Percentiles rank a stretch among this genome's conserved stretches.
Evolutionary conservation across 2,797 vertebrate species (phyloP).

Genomic region (Capromys pilorides): DNA sequence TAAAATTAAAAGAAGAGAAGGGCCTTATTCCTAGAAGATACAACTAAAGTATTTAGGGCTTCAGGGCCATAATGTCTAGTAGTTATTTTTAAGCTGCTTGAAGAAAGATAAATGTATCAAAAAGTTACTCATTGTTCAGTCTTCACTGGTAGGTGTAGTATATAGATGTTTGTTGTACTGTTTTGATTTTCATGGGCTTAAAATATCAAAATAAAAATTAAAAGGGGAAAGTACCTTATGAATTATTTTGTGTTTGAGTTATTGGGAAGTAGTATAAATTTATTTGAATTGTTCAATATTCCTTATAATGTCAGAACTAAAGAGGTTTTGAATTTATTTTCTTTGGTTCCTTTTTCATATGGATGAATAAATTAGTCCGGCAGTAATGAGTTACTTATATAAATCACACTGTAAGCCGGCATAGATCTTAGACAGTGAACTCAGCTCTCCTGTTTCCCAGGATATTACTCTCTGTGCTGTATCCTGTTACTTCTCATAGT

Average conservation of each 20-base stretch:
- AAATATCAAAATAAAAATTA: slow-evolving; percentile 53
- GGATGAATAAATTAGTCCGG: not conserved
- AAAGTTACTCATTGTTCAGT: slow-evolving; percentile 36
- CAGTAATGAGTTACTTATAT: not conserved
- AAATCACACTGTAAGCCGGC: not conserved
- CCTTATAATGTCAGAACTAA: slow-evolving; percentile 1
- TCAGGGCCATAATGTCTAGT: not conserved
- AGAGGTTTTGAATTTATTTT: slow-evolving; percentile 31
- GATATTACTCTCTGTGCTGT: slow-evolving; percentile 2
- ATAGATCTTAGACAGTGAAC: not conserved
- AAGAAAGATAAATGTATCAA: slow-evolving; percentile 22
- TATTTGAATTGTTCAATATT: slow-evolving; percentile 30
- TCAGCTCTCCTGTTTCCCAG: slow-evolving; percentile 18
- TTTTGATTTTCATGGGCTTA: slow-evolving; percentile 19
- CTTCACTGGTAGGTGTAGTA: not conserved
- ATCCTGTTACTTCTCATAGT: not conserved
- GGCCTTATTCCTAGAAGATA: not conserved
- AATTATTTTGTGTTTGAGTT: slow-evolving; percentile 45
- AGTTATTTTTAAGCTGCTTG: slow-evolving; percentile 44
- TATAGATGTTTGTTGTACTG: slow-evolving; percentile 14
- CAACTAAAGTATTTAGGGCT: not conserved
- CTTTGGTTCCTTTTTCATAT: not conserved
- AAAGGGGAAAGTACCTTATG: not conserved
- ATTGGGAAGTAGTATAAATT: slow-evolving; percentile 36
- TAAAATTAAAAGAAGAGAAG: not conserved